A percentile compares a stretch with the other conserved stretches of the same genome.
phyloP scores from a whole-genome alignment of 2,113 vertebrate species.

The Potamarius usumacintae region DNA sequence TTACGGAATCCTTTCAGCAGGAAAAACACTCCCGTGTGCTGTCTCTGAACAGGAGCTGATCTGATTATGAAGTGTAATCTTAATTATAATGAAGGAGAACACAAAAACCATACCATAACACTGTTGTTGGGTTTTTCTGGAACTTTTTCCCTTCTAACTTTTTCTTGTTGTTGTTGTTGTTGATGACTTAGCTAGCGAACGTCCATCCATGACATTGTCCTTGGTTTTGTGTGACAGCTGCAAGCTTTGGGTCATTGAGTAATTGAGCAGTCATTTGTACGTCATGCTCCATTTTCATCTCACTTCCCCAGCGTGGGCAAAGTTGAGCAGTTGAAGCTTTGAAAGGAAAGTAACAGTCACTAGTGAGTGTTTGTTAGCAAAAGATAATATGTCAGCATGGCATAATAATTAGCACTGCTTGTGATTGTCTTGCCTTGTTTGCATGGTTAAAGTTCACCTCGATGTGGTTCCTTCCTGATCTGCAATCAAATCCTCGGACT shows the following conservation, averaged over 20 bases:
- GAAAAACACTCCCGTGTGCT: not conserved
- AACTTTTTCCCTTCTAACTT: not conserved
- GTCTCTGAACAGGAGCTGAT: not conserved
- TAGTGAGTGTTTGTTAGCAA: not conserved
- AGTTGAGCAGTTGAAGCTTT: not conserved
- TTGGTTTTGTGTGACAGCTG: not conserved
- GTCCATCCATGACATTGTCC: not conserved
- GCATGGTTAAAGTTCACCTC: not conserved
- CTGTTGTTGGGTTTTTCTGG: not conserved
- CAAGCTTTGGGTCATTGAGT: not conserved
- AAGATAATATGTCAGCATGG: not conserved
- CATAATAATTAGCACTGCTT: not conserved
- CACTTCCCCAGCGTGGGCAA: not conserved
- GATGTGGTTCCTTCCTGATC: not conserved
- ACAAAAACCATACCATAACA: not conserved
- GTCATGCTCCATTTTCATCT: not conserved
- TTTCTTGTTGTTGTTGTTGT: not conserved
- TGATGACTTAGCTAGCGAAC: not conserved
- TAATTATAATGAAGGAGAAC: not conserved
- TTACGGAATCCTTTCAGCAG: not conserved
- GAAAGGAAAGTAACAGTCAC: not conserved
- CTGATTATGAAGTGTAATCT: not conserved
- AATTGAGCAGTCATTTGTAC: no score
- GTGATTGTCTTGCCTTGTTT: not conserved
- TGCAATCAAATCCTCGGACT: no score